phyloP scores from a whole-genome alignment of 2,888 invertebrate species.

The Andrena minutula region DNA sequence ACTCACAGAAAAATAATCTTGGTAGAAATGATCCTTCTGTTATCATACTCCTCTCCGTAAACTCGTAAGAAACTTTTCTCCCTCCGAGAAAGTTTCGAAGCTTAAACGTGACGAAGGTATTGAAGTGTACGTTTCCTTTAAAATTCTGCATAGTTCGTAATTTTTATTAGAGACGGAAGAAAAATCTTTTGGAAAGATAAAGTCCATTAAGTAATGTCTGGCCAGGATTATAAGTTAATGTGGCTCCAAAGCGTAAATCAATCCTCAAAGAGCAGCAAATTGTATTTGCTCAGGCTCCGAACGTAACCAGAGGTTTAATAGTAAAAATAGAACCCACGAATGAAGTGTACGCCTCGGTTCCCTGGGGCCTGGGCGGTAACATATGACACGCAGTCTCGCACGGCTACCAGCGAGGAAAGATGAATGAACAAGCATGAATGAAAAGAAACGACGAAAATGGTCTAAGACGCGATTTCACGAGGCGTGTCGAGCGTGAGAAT shows the following conservation, averaged over 20 bases:
- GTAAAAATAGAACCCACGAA: conserved; percentile 33
- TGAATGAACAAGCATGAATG: conserved; percentile 63
- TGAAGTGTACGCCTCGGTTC: conserved; percentile 50
- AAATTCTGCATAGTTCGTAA: too few relatives aligned
- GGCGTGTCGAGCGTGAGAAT: conserved; percentile 41
- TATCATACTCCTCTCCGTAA: too few relatives aligned
- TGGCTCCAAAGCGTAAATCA: background rate
- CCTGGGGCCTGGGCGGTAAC: conserved; percentile 42
- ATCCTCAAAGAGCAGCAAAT: background rate
- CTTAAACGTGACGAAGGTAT: too few relatives aligned
- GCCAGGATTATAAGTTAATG: background rate
- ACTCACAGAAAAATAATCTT: too few relatives aligned
- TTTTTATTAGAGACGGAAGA: too few relatives aligned
- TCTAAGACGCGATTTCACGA: conserved; percentile 45
- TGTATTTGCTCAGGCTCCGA: conserved; percentile 24
- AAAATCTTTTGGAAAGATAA: background rate
- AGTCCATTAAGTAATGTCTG: background rate
- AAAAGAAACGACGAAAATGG: conserved; percentile 45
- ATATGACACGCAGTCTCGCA: conserved; percentile 41
- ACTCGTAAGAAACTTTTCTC: too few relatives aligned
- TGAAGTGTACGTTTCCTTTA: too few relatives aligned
- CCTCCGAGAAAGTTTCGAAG: too few relatives aligned
- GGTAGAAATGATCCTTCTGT: too few relatives aligned
- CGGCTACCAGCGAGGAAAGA: conserved; percentile 46
- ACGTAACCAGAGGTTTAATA: conserved; percentile 1